Evolutionary conservation across 2,113 vertebrate genomes (phyloP).

Genomic region (Oryzias woworae): DNA sequence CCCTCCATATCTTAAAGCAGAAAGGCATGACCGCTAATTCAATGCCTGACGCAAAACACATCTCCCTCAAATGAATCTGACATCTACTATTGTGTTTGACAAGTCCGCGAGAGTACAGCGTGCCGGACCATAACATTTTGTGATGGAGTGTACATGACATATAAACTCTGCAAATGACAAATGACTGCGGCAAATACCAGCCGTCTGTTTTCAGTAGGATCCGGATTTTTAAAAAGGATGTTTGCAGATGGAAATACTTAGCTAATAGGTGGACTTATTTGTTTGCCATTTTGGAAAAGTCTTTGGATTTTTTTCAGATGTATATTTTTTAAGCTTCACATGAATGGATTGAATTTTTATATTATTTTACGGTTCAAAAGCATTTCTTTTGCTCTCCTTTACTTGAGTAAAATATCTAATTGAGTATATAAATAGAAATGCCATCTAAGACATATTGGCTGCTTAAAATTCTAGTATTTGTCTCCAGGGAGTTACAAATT

Average conservation of each 20-base stretch:
- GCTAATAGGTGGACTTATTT: background rate
- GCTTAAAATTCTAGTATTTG: too few species aligned
- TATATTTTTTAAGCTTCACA: too few species aligned
- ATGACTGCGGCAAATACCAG: conserved; percentile 2
- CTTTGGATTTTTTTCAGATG: too few species aligned
- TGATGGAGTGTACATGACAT: conserved; percentile 18
- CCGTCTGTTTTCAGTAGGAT: background rate
- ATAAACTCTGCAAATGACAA: conserved; percentile 6
- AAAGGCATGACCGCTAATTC: conserved; percentile 41
- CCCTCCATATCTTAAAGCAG: conserved; percentile 30
- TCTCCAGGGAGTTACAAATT: too few species aligned
- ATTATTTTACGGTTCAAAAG: too few species aligned
- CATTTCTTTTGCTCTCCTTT: too few species aligned
- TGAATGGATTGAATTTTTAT: too few species aligned
- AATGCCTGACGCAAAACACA: conserved; percentile 24
- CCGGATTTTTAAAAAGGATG: background rate
- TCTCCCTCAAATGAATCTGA: conserved; percentile 40
- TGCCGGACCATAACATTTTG: conserved; percentile 4
- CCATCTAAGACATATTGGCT: too few species aligned
- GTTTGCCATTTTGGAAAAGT: too few species aligned
- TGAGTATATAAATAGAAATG: too few species aligned
- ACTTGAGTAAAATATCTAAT: too few species aligned
- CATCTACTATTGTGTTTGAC: conserved; percentile 39
- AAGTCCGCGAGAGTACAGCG: conserved; percentile 4
- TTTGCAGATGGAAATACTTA: background rate